These are phyloP conservation scores for Tuberolachnus salignus DNA, from an alignment of 2,888 invertebrate species.

Conservation along the genomic window DNA sequence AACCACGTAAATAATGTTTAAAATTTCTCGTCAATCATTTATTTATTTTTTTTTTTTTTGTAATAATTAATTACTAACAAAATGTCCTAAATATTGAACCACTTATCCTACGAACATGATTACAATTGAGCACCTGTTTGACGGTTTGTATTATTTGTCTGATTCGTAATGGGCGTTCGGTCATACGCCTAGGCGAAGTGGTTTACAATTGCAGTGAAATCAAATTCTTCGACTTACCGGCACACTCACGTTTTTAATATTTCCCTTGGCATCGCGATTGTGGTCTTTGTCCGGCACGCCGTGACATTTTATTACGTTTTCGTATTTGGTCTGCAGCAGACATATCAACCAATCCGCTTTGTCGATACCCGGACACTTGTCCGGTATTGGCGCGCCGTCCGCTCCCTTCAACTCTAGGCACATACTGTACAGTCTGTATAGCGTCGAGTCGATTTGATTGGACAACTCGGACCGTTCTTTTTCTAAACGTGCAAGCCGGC, in stretches of 20 bases:
- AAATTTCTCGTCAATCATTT: no score
- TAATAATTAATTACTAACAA: no score
- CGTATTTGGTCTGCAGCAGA: slow-evolving; percentile 57
- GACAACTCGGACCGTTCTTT: slow-evolving; percentile 49
- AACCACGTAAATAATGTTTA: no score
- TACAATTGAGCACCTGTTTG: no score
- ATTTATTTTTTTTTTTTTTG: no score
- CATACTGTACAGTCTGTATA: slow-evolving; percentile 54
- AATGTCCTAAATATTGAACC: no score
- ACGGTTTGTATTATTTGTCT: no score
- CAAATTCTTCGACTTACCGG: no score
- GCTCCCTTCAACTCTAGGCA: slow-evolving; percentile 54
- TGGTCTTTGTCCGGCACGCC: neutral
- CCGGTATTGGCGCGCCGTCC: slow-evolving; percentile 56
- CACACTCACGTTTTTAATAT: slow-evolving; percentile 9
- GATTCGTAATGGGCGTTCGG: no score
- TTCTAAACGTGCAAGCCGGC: slow-evolving; percentile 47
- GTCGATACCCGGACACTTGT: slow-evolving; percentile 58
- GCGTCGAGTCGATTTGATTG: slow-evolving; percentile 39
- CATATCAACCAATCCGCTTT: slow-evolving; percentile 58
- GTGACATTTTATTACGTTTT: slow-evolving; percentile 35
- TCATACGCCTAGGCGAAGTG: no score
- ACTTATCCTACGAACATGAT: no score
- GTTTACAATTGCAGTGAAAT: no score
- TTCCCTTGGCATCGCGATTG: neutral